Base-by-base conservation (phyloP, 2,797 vertebrate genomes). In the Chaetophractus vellerosus region DNA sequence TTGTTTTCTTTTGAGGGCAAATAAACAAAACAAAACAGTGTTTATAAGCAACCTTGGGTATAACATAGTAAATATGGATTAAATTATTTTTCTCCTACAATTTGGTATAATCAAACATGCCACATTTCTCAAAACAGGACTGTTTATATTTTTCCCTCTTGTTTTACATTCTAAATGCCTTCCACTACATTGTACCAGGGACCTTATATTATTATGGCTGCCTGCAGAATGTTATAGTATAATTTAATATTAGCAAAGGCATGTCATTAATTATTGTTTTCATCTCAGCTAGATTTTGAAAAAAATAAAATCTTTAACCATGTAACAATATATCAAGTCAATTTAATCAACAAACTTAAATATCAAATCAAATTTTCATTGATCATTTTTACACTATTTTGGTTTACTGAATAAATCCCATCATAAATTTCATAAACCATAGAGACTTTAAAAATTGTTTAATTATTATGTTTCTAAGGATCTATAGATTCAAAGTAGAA, bases 311-410 rank as follows among this genome's bases (percentile, higher is more conserved):
- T 33, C 64, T n/a, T n/a, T 71, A 78, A 50, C 31, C 76, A 63
- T 48, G 3, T 88, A 38, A 38, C 72, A 74, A 52, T 15, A 52
- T 21, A 11, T 75, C 24, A 36, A 85, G 24, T 91, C 52, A 41
- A 78, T 68, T 76, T 89, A 76, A 69, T 52, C 26, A 38, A 89
- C 21, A 69, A n/a, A 16, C 41, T 68, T 69, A 92, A 92, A 74
- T 10, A 75, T 48, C 74, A 75, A 59, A 59, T 88, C 82, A 87
- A 91, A 81, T 93, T 85, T 48, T 90, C n/a, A 24, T 85, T 95
- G 64, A 86, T 18, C 38, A 41, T 92, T 92, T 78, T 93, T 31
- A 93, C 21, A 85, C 19, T 80, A 81, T 63, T 95, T 93, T 85
- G 63, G 23, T 26, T 90, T 83, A 38, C 55, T 69, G 11, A 93